Conservation (phyloP, 2,113 vertebrate genomes). For the Lucifuga dentata region DNA sequence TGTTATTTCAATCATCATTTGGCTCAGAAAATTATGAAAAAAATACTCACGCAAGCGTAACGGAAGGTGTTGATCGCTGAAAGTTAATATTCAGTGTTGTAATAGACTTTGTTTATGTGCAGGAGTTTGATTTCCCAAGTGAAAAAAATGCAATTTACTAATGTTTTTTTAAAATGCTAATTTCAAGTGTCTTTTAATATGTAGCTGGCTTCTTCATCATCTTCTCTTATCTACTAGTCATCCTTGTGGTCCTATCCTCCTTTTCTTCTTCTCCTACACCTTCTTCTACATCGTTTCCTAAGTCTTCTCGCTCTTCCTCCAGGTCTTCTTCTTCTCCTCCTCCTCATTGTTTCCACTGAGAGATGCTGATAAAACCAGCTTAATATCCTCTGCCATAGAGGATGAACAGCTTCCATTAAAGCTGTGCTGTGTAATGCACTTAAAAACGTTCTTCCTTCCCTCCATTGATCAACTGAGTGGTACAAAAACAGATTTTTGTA, state of each 20-base stretch:
- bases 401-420: background rate
- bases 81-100: constrained; percentile 16
- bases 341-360: background rate
- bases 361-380: constrained; percentile 27
- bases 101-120: constrained; percentile 30
- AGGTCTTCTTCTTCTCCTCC: too few relatives aligned
- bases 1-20: constrained; percentile 20
- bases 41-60: constrained; percentile 41
- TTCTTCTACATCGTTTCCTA: too few relatives aligned
- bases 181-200: background rate
- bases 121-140: constrained; percentile 39
- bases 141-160: too few relatives aligned
- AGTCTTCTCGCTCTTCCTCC: too few relatives aligned
- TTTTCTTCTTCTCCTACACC: too few relatives aligned
- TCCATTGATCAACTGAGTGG: constrained; percentile 9
- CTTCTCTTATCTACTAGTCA: too few relatives aligned
- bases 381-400: constrained; percentile 5
- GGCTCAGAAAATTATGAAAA: background rate
- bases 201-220: background rate
- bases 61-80: constrained; percentile 21
- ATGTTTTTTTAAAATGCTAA: constrained; percentile 3
- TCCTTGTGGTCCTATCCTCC: too few relatives aligned
- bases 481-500: background rate
- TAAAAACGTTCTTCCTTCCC: constrained; percentile 9
- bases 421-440: constrained; percentile 24